phyloP scores from a whole-genome alignment of 2,113 vertebrate species.

The Vulpes lagopus region DNA sequence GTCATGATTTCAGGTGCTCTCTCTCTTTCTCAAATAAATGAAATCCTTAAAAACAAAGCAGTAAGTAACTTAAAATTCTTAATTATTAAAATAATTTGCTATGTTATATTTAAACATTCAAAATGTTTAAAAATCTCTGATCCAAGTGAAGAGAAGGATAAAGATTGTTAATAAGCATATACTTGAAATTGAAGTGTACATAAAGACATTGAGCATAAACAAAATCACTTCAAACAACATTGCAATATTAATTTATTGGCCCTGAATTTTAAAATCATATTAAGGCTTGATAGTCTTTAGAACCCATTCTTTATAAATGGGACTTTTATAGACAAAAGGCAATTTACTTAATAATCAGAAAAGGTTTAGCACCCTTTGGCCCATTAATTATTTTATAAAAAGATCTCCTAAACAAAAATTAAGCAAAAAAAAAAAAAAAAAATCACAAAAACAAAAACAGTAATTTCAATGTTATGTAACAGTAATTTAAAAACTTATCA shows the following conservation, averaged over 20 bases:
- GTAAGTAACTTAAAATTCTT: background rate
- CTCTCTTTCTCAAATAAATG: too few species aligned
- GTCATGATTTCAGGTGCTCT: too few species aligned
- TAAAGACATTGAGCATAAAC: background rate
- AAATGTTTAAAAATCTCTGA: background rate
- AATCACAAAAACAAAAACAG: background rate
- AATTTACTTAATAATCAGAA: background rate
- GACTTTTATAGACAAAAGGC: background rate
- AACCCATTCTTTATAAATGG: background rate
- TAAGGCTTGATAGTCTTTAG: background rate
- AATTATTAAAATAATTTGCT: background rate
- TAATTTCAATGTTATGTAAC: background rate
- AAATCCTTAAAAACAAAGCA: too few species aligned
- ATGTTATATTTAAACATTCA: background rate
- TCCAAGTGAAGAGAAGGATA: background rate
- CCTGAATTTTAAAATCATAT: background rate
- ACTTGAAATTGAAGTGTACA: background rate
- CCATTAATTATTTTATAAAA: background rate
- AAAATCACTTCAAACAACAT: background rate
- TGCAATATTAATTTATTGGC: background rate
- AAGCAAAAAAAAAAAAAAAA: background rate
- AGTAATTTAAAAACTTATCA: background rate
- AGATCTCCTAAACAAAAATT: background rate
- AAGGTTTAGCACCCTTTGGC: background rate
- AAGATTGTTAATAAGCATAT: background rate